These are phyloP conservation scores for Drosophila quinaria DNA, from an alignment of 2,888 invertebrate genomes.

Conservation along the genomic window DNA sequence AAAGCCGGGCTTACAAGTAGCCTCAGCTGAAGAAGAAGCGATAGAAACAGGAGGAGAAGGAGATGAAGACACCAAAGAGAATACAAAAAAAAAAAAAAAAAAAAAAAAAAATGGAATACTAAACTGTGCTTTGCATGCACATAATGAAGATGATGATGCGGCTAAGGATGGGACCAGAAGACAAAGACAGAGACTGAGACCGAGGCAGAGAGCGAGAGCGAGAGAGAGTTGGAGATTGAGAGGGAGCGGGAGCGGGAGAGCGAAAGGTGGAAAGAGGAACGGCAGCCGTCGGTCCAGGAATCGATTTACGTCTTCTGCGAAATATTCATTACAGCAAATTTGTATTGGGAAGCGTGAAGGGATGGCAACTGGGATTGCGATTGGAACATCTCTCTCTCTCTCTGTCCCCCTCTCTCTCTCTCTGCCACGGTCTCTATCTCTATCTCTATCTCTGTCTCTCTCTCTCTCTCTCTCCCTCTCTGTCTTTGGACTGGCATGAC, in stretches of 20 bases:
- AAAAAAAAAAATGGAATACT: slow-evolving; percentile 24
- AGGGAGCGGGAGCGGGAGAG: background rate
- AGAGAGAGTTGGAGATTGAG: too few relatives aligned
- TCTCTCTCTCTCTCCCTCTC: background rate
- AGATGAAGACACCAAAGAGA: slow-evolving; percentile 7
- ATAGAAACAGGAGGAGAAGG: background rate
- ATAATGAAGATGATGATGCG: slow-evolving; percentile 60
- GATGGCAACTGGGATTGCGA: slow-evolving; percentile 27
- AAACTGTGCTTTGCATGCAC: slow-evolving; percentile 60
- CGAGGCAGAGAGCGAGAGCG: background rate
- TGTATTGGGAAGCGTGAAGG: slow-evolving; percentile 50
- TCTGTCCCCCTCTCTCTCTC: background rate
- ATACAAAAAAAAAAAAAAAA: slow-evolving; percentile 5
- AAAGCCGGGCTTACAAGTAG: slow-evolving; percentile 12
- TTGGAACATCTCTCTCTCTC: slow-evolving; percentile 4
- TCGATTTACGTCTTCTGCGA: slow-evolving; percentile 76
- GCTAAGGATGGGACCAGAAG: slow-evolving; percentile 12
- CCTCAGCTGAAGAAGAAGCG: background rate
- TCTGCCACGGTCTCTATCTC: background rate
- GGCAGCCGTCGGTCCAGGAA: slow-evolving; percentile 57
- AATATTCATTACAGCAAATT: slow-evolving; percentile 76
- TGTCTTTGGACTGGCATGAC: slow-evolving; percentile 37
- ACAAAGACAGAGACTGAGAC: background rate
- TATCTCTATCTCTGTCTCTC: too few relatives aligned
- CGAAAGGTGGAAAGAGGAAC: background rate